Base-by-base conservation (phyloP, 2,113 vertebrate genomes). In the Corythornis vintsioides region DNA sequence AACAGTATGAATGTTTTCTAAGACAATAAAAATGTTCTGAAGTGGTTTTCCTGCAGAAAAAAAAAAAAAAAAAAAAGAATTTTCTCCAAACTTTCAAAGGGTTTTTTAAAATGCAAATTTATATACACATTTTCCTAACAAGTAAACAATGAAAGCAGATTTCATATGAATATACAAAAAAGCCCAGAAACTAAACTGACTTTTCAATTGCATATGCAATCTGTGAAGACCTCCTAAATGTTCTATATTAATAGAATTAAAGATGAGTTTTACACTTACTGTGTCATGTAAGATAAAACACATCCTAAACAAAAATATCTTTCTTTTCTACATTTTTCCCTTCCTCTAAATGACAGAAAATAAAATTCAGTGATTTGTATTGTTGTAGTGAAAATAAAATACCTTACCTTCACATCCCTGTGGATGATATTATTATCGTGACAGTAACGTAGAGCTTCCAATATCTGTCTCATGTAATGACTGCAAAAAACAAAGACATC, bases 351-450 rank as follows among this genome's bases (percentile, higher is more conserved):
- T 40, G 33, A 85, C 0, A 67, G 59, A 79, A 71, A 82, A 11
- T 13, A 55, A 70, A 79, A 52, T 43, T 50, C 10, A 33, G 43
- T 70, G 29, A 9, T 80, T 78, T 45, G n/a, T 28, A 86, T 71
- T 89, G 75, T 7, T 65, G 60, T 67, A 76, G 28, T 70, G n/a
- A 89, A 83, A 50, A 67, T 56, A 72, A 88, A 42, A 0, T 3
- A 19, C 35, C 98, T 97, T 98, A 99, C 99, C 99, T 99, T 99
- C 94, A 99, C 99, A 94, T 99, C 99, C 90, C 99, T 98, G 97
- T 99, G 99, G 97, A 99, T 99, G 97, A 99, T 98, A 94, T 99
- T 99, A 97, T 99, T 99, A 97, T 99, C 99, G 92, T 99, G 99
- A 98, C 99, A 99, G 96, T 99, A 99, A 70, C 99, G 99, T 47